Evolutionary conservation across 1,140 invertebrate species (phyloP), one percentile per base, ranked within the genome.

Genomic region (Zaprionus vittiger): DNA sequence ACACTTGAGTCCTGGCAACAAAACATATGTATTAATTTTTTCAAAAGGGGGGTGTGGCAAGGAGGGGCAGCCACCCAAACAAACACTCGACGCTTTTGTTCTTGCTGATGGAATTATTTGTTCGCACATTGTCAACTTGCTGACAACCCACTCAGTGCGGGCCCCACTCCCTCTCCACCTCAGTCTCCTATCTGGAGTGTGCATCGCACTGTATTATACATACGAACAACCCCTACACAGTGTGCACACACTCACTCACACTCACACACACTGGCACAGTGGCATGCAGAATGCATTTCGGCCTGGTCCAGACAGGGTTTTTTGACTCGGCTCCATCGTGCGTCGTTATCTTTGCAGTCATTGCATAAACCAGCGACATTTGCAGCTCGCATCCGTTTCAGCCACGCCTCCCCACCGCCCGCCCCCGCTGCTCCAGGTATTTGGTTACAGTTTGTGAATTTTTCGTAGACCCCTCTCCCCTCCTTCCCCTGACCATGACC

Each of bases 71-170:
- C 83, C 83, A 87, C 85, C 84, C 84, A 90, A 87, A 87, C 84
- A 87, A 91, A 82, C 89, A 91, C 84, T 87, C 84, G 84, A 89
- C 84, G 84, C 89, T 89, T 91, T 91, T 91, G 89, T 91, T 85
- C 83, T 86, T 83, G 89, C 77, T 91, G 89, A 91, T 91, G 89
- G 89, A 91, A 91, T 91, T 91, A 91, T 91, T 91, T 91, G 89
- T 91, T 91, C 89, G 89, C 89, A 91, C 89, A 91, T 91, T 91
- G 89, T 91, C 89, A 90, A 82, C 89, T 90, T 90, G 82, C 79
- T 80, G 80, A 82, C 80, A 86, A 60, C 76, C 75, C 80, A 74
- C 14, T 54, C 54, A 34, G 41, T 47, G 5, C 7, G 2, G 2
- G 5, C 41, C 41, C n/a, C 15, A n/a, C 38, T 41, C 38, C 38